Base-by-base conservation (phyloP, 53 echinoderm and acorn worm species). In the Paracentrotus lividus region DNA sequence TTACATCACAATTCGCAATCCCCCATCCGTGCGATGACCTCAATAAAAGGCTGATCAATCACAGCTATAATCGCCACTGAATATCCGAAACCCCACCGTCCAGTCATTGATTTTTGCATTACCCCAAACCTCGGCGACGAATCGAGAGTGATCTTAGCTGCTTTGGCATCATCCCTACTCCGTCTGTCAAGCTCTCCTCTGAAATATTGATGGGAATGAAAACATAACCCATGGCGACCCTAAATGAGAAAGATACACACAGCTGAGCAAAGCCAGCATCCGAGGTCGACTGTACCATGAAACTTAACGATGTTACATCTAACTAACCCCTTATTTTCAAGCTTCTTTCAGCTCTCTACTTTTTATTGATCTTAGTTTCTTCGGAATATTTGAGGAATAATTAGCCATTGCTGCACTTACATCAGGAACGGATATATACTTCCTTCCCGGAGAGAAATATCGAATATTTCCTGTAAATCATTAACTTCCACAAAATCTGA, bases 41-140 rank as follows among this genome's bases (percentile, higher is more conserved):
- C 90, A 52, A 42, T 89, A 90, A 90, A 67, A 72, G 90, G 72
- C 51, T 90, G 90, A 90, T 90, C 90, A 72, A 90, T 90, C 90
- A 90, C 51, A 20, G 45, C 89, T 5, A 61, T 89, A 56, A 64
- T 64, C 60, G 86, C 21, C 57, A 65, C 66, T 38, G 64, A 86
- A 86, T 86, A 86, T 86, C 86, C 44, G 3, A 31, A 29, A 36
- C 86, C 38, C 86, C 86, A 47, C 36, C 72, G 40, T 16, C 86
- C 86, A 56, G 51, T 20, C 86, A 86, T 86, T 86, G 86, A 86
- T 86, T 86, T 86, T 86, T 45, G 81, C 81, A 81, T 49, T 81
- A 44, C 81, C 81, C 81, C 81, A 10, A 81, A 81, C 81, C 81
- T 44, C 44, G 81, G 27, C 49, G 16, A 9, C 14, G 18, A 81